Evolutionary conservation across 1,140 invertebrate species (phyloP).

Genomic region (Helicoverpa zea): DNA sequence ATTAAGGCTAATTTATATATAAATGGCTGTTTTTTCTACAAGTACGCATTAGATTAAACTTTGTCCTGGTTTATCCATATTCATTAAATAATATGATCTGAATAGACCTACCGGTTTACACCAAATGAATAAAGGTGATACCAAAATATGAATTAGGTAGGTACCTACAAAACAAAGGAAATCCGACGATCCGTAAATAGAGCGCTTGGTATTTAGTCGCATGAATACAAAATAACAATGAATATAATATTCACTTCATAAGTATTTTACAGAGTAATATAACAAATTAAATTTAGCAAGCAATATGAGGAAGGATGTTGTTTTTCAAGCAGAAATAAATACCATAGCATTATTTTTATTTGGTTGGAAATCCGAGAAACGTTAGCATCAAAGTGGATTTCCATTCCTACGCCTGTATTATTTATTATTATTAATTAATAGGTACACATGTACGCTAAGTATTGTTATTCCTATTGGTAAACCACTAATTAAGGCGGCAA

Average conservation of each 20-base stretch:
- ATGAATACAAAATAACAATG: not conserved
- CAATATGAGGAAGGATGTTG: slow-evolving; percentile 14
- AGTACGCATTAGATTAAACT: too few species aligned
- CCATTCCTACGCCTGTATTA: not conserved
- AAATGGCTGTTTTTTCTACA: too few species aligned
- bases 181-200: not conserved
- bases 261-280: not conserved
- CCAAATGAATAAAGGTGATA: too few species aligned
- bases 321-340: not conserved
- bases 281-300: not conserved
- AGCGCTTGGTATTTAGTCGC: not conserved
- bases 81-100: too few species aligned
- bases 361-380: slow-evolving; percentile 11
- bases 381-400: too few species aligned
- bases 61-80: too few species aligned
- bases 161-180: not conserved
- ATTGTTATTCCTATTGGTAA: not conserved
- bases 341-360: not conserved
- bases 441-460: not conserved
- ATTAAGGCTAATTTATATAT: too few species aligned
- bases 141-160: not conserved
- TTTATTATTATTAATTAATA: not conserved
- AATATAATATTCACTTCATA: not conserved
- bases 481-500: not conserved
- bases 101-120: too few species aligned